These are phyloP conservation scores for Vidua chalybeata DNA, from an alignment of 2,113 vertebrate species.

Conservation along the genomic window DNA sequence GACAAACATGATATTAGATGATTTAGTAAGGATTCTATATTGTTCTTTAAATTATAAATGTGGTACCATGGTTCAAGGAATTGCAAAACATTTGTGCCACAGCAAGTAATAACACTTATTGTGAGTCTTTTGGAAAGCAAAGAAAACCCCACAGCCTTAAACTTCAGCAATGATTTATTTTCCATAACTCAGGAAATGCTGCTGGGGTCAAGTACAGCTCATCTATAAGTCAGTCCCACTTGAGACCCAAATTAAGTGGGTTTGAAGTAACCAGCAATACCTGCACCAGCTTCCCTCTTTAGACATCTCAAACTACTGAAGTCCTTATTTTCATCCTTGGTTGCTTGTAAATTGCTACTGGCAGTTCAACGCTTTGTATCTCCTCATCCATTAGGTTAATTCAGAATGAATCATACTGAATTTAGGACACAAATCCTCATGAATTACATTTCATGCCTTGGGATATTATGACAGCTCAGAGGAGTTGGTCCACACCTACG, in stretches of 20 bases:
- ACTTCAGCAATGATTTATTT: background rate
- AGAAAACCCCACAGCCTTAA: background rate
- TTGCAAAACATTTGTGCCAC: background rate
- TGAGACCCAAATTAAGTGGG: background rate
- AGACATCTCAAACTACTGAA: background rate
- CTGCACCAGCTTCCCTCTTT: background rate
- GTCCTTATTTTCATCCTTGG: background rate
- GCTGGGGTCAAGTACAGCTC: background rate
- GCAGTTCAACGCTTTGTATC: background rate
- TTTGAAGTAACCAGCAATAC: background rate
- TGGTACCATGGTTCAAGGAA: background rate
- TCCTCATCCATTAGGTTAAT: background rate
- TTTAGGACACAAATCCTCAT: background rate
- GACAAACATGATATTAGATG: background rate
- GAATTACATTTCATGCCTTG: background rate
- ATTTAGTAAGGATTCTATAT: background rate
- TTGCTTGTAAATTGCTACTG: background rate
- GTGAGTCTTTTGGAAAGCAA: background rate
- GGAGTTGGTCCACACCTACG: background rate
- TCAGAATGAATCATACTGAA: background rate
- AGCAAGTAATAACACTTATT: rapidly evolving
- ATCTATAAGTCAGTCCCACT: background rate
- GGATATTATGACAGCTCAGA: conserved; percentile 1
- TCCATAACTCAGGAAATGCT: background rate
- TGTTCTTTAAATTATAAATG: background rate